Evolutionary conservation across 2,797 vertebrate genomes (phyloP), one percentile per base, ranked within the genome.

Genomic region (Sitta carolinensis): DNA sequence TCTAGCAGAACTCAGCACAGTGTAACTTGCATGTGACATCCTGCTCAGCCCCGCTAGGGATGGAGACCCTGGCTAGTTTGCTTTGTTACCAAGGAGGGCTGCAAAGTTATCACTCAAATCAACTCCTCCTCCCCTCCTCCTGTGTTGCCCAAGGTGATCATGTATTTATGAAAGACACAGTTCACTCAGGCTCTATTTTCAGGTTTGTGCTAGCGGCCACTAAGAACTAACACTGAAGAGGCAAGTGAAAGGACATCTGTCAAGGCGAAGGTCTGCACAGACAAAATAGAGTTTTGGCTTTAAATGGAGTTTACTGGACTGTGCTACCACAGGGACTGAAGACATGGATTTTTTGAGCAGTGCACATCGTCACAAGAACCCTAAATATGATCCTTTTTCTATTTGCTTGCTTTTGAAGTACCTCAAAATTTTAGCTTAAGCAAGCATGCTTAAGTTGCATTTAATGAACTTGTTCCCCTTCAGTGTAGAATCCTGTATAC

Each of bases 1-100:
- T 73, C 48, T 29, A 57, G 70, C 11, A 79, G 59, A 84, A 36
- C 40, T 52, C 67, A 76, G 26, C 0, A 3, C n/a, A 22, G 14
- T 16, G 43, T 82, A 32, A 42, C 45, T 69, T 4, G 7, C 45
- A 34, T 0, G 0, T 1, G 18, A 55, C 7, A 48, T 21, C 40
- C 70, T 52, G n/a, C 22, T 58, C 63, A 66, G 73, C 17, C 13
- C 6, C 8, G 11, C 36, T 27, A 8, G 32, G 47, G 29, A 43
- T 43, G 58, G 55, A 66, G 32, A 48, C 23, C 17, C 32, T 1
- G 7, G 4, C 16, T 55, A 79, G 48, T 30, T 23, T 45, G 13
- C 29, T 82, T 89, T 0, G 0, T 40, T 51, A 30, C 48, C 70
- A 73, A 55, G 50, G 36, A 84, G 14, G 61, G 32, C 38, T 89